A percentile compares a stretch with the other conserved stretches of the same genome.
Evolutionary conservation across 2,797 vertebrate genomes (phyloP).

Genomic region (Halcyon chelicuti): DNA sequence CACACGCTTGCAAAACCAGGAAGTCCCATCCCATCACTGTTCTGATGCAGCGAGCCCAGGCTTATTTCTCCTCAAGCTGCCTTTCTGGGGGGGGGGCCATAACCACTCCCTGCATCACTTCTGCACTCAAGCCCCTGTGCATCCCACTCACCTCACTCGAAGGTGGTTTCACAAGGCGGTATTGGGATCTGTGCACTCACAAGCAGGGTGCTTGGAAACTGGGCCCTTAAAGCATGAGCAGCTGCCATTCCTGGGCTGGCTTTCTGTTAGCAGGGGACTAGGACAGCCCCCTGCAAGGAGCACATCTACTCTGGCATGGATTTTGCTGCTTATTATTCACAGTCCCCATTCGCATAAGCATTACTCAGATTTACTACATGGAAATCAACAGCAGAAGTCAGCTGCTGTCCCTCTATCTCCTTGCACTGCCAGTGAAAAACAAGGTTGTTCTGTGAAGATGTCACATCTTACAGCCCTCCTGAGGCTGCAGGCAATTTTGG

Average conservation of each 20-base stretch:
- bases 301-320: background rate
- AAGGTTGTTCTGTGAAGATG: background rate
- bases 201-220: background rate
- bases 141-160: background rate
- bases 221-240: background rate
- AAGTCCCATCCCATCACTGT: accelerated
- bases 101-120: background rate
- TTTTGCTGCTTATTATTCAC: background rate
- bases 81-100: background rate
- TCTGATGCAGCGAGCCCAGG: accelerated
- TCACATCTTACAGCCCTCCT: background rate
- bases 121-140: background rate
- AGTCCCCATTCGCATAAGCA: background rate
- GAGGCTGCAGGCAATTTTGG: background rate
- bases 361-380: background rate
- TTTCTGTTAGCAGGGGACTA: background rate
- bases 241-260: background rate
- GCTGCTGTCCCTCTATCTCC: background rate
- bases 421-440: background rate
- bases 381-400: background rate
- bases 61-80: accelerated
- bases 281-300: background rate
- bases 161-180: background rate
- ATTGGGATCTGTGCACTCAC: background rate
- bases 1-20: background rate